A percentile compares a stretch with the other conserved stretches of the same genome.
These are phyloP conservation scores for Sebastes ruberrimus DNA, from an alignment of 2,797 vertebrate genomes.

Conservation along the genomic window DNA sequence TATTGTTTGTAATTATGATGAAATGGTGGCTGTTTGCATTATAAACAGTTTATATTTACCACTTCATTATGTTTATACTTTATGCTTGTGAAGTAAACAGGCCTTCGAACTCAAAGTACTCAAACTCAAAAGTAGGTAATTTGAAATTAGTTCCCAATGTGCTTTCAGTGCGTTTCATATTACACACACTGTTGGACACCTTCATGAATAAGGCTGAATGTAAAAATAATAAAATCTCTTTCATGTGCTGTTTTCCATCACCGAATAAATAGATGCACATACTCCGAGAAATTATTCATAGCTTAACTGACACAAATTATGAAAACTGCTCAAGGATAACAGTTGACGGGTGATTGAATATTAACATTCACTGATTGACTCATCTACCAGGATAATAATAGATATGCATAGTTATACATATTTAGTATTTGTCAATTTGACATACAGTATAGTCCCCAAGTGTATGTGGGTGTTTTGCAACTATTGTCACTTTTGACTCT, in stretches of 20 bases:
- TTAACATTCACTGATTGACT: background rate
- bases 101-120: background rate
- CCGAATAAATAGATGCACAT: background rate
- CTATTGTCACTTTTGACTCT: too few relatives aligned
- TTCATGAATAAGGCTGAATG: background rate
- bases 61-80: background rate
- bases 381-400: background rate
- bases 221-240: background rate
- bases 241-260: background rate
- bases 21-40: background rate
- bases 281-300: background rate
- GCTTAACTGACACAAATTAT: background rate
- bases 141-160: background rate
- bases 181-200: background rate
- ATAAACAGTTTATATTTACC: too few relatives aligned
- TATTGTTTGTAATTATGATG: background rate
- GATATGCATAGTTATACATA: background rate
- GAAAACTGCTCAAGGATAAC: background rate
- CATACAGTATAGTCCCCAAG: background rate
- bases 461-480: background rate
- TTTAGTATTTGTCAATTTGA: background rate
- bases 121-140: background rate
- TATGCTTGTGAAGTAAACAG: background rate
- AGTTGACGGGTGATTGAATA: background rate
- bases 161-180: background rate